A percentile compares a stretch with the other conserved stretches of the same genome.
Evolutionary conservation across 2,113 vertebrate species (phyloP).

Genomic region (Ciconia stormi): DNA sequence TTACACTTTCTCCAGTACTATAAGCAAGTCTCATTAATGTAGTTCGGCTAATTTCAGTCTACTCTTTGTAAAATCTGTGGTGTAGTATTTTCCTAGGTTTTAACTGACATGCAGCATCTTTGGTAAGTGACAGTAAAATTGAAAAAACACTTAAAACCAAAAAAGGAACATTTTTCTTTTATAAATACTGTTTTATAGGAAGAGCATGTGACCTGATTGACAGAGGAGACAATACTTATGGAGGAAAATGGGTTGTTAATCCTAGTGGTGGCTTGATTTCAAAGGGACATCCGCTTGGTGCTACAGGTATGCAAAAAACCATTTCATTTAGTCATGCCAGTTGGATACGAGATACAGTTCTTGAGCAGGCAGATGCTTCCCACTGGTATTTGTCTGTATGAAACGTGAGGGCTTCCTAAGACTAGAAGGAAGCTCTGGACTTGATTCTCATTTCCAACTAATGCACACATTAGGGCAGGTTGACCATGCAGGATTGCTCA

Average conservation of each 20-base stretch:
- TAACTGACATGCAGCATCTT: not conserved
- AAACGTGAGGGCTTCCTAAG: not conserved
- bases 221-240: conserved; percentile 94
- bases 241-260: conserved; percentile 96
- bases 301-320: conserved; percentile 83
- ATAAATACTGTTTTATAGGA: conserved; percentile 72
- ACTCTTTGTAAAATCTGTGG: not conserved
- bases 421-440: not conserved
- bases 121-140: not conserved
- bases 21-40: not conserved
- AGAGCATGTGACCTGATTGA: conserved; percentile 90
- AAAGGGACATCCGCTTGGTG: conserved; percentile 97
- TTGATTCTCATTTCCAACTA: not conserved
- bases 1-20: not conserved
- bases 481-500: not conserved
- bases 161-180: not conserved
- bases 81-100: not conserved
- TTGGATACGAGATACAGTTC: not conserved
- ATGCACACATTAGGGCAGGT: not conserved
- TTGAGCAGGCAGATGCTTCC: not conserved
- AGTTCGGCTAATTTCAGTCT: not conserved
- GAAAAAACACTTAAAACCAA: not conserved
- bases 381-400: not conserved
- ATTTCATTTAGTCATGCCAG: not conserved
- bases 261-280: conserved; percentile 96